Evolutionary conservation across 2,888 invertebrate species (phyloP).

Genomic region (Odontocolon sp.): DNA sequence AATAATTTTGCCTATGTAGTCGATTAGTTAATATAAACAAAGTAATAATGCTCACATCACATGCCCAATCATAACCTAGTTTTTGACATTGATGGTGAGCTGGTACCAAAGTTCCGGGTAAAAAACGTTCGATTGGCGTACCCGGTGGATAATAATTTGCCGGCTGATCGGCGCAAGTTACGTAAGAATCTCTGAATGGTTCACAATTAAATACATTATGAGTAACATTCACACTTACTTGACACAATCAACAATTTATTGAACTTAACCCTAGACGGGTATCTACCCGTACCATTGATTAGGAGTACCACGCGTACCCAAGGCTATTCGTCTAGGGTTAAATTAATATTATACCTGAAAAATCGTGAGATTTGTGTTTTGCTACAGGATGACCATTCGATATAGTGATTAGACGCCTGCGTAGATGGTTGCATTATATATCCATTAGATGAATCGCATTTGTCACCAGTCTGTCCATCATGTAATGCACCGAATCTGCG

Average conservation of each 20-base stretch:
- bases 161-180: not conserved
- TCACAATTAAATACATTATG: no score
- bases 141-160: not conserved
- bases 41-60: not conserved
- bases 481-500: not conserved
- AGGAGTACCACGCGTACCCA: no score
- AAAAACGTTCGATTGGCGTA: not conserved
- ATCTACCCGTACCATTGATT: no score
- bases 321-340: no score
- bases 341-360: not conserved
- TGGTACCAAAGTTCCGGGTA: not conserved
- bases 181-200: no score
- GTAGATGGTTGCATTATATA: not conserved
- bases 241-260: no score
- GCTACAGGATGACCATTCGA: not conserved
- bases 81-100: not conserved
- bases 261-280: no score
- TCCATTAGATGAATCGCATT: not conserved
- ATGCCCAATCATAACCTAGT: not conserved
- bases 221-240: no score
- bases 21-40: not conserved
- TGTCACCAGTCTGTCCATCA: not conserved
- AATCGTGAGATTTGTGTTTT: not conserved
- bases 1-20: not conserved
- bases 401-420: not conserved